Evolutionary conservation across 2,797 vertebrate genomes (phyloP).

Genomic region (Pangasius sanitwongsei): DNA sequence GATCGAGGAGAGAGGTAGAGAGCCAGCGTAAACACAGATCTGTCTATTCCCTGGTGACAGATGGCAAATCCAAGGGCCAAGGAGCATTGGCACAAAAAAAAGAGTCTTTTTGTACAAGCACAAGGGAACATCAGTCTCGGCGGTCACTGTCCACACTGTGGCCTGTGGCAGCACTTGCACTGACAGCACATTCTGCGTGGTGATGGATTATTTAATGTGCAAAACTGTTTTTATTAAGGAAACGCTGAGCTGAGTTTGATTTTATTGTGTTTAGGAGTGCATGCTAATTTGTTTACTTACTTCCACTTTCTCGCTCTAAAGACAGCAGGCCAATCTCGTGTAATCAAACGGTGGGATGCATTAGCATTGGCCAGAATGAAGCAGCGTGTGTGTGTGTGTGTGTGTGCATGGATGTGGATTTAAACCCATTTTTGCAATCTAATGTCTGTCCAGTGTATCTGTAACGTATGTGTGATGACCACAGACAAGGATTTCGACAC

Average conservation of each 20-base stretch:
- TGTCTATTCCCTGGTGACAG: conserved; percentile 63
- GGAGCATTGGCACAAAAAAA: conserved; percentile 50
- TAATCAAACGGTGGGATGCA: background rate
- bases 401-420: background rate
- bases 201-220: conserved; percentile 31
- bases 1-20: conserved; percentile 63
- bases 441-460: background rate
- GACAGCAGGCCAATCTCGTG: background rate
- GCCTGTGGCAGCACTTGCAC: conserved; percentile 8
- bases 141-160: conserved; percentile 12
- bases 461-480: background rate
- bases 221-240: conserved; percentile 25
- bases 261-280: conserved; percentile 9
- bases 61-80: conserved; percentile 46
- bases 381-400: background rate
- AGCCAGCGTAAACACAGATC: conserved; percentile 62
- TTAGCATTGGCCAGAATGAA: background rate
- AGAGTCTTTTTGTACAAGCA: conserved; percentile 35
- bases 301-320: background rate
- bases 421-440: background rate
- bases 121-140: conserved; percentile 9
- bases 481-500: background rate
- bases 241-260: background rate
- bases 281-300: conserved; percentile 20
- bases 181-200: conserved; percentile 21